Base-by-base conservation (phyloP, 2,113 vertebrate genomes). In the Plectropomus leopardus region DNA sequence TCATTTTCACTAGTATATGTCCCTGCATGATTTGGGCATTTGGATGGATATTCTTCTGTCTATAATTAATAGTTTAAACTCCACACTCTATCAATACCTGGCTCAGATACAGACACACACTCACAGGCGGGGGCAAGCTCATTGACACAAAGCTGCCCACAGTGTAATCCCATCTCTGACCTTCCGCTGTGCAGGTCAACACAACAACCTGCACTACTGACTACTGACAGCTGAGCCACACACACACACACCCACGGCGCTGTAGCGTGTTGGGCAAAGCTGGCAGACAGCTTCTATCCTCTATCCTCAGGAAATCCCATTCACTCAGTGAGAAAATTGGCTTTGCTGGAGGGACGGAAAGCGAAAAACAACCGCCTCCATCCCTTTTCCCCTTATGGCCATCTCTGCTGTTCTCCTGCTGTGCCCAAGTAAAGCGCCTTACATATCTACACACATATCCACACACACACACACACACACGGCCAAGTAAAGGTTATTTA, bases 291-390 rank as follows among this genome's bases (percentile, higher is more conserved):
- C 85, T 86, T 80, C 76, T 50, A 63, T 80, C 82, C 72, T 42
- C 76, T 61, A 26, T 84, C 90, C 76, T 64, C 78, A 66, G 76
- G 86, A 93, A 92, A 92, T 87, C 72, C 83, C 78, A 82, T 90
- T 89, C 83, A 84, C 74, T 93, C 67, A 44, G 76, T 71, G 83
- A 80, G 87, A 88, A 86, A 91, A 90, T 91, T 87, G 88, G 75
- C 87, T 92, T 89, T 74, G 55, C 40, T 47, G 72, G 54, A 83
- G n/a, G 6, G 72, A 60, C 8, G 15, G 44, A 47, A 58, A 57
- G 36, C 30, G 40, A 47, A 72, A 72, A 72, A 48, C 54, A 72
- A 13, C 42, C 55, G 14, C 44, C 70, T 58, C 57, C 61, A 23
- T 42, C 64, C 57, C 42, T 10, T 23, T 69, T 51, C 72, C 48